Conservation (phyloP, 92 coral and sea anemone species). For the Nematostella vectensis region DNA sequence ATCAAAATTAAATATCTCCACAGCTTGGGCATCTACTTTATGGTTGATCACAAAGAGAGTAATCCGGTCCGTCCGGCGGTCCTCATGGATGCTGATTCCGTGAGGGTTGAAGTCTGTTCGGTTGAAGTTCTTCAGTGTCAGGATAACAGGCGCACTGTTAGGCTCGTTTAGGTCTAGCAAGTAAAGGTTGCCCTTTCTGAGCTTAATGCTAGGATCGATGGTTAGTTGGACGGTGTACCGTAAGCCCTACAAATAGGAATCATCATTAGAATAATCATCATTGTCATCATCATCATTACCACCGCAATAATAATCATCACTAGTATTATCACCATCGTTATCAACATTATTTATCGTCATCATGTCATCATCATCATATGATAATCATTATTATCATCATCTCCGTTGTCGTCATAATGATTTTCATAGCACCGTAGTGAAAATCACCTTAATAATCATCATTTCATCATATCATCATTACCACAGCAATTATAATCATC, state of each 20-base stretch:
- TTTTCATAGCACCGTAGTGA: too few species aligned
- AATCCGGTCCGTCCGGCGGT: conserved; percentile 40
- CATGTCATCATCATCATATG: too few species aligned
- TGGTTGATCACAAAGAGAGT: conserved; percentile 78
- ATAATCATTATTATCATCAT: too few species aligned
- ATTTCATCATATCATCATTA: too few species aligned
- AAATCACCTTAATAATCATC: too few species aligned
- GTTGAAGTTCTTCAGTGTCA: conserved; percentile 52
- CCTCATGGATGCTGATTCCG: conserved; percentile 69
- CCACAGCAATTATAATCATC: too few species aligned
- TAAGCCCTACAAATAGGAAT: conserved; percentile 43
- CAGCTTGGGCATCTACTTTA: conserved; percentile 44
- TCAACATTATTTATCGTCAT: too few species aligned
- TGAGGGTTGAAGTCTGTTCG: conserved; percentile 75
- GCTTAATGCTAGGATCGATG: conserved; percentile 47
- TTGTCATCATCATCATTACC: background rate
- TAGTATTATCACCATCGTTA: too few species aligned
- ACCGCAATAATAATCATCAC: too few species aligned
- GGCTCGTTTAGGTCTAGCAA: conserved; percentile 53
- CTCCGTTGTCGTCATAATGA: too few species aligned
- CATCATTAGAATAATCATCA: background rate
- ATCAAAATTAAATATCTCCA: conserved; percentile 84
- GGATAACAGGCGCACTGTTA: conserved; percentile 32
- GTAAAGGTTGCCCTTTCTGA: conserved; percentile 50
- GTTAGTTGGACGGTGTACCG: conserved; percentile 15